Evolutionary conservation across 2,888 invertebrate genomes (phyloP).

Genomic region (Lymantria dispar): DNA sequence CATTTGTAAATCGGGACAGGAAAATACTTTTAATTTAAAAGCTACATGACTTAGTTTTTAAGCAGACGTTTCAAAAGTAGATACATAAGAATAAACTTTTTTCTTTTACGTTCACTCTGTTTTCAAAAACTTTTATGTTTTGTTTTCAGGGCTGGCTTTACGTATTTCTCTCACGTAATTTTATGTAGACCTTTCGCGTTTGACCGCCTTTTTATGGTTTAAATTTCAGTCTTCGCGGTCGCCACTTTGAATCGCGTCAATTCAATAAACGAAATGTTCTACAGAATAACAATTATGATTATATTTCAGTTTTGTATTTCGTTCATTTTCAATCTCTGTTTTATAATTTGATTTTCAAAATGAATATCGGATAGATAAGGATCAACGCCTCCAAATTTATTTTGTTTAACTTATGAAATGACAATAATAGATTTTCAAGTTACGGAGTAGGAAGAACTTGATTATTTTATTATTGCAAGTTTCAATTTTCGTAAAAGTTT

Average conservation of each 20-base stretch:
- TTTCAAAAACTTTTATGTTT: conserved; percentile 28
- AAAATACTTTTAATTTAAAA: conserved; percentile 17
- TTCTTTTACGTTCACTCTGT: conserved; percentile 18
- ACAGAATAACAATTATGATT: conserved; percentile 33
- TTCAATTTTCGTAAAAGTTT: neutral
- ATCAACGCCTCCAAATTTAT: conserved; percentile 21
- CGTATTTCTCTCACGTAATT: conserved; percentile 30
- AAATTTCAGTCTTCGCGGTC: conserved; percentile 22
- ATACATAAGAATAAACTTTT: conserved; percentile 17
- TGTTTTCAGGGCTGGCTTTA: conserved; percentile 21
- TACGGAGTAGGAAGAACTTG: conserved; percentile 11
- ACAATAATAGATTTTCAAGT: conserved; percentile 18
- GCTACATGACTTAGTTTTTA: conserved; percentile 13
- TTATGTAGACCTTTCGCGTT: conserved; percentile 28
- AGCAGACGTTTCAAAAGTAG: conserved; percentile 10
- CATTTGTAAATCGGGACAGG: conserved; percentile 6
- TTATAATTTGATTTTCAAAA: conserved; percentile 24
- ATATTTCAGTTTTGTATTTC: conserved; percentile 22
- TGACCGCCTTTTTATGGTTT: conserved; percentile 30
- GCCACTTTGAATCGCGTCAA: conserved; percentile 31
- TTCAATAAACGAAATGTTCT: conserved; percentile 36
- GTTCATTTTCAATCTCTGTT: conserved; percentile 32
- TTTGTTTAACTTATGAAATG: conserved; percentile 20
- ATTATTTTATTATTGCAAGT: conserved; percentile 3
- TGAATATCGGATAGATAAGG: conserved; percentile 11